Percentiles rank a stretch among this genome's conserved stretches.
phyloP scores from a whole-genome alignment of 2,888 invertebrate genomes.

The Prenolepis imparis region DNA sequence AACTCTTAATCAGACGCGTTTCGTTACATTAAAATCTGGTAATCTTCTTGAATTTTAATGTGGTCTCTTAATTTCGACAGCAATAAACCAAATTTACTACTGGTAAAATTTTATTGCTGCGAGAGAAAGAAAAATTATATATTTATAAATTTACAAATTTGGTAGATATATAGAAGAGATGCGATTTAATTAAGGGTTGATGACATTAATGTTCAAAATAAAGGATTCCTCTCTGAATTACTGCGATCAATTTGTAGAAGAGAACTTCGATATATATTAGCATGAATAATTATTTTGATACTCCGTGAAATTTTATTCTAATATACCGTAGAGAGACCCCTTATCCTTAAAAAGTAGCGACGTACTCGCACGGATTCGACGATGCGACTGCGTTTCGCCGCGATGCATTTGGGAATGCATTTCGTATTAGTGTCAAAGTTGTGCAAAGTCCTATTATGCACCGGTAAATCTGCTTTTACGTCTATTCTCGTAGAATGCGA shows the following conservation, averaged over 20 bases:
- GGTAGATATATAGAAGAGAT: background rate
- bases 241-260: slow-evolving; percentile 37
- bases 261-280: slow-evolving; percentile 38
- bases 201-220: background rate
- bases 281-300: slow-evolving; percentile 70
- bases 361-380: slow-evolving; percentile 29
- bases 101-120: background rate
- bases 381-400: slow-evolving; percentile 56
- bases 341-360: slow-evolving; percentile 28
- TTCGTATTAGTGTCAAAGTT: slow-evolving; percentile 47
- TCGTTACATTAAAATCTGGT: background rate
- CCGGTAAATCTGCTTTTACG: background rate
- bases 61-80: background rate
- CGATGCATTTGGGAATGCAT: slow-evolving; percentile 63
- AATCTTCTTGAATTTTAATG: background rate
- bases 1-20: slow-evolving; percentile 4
- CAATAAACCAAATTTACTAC: background rate
- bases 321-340: slow-evolving; percentile 59
- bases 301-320: slow-evolving; percentile 68
- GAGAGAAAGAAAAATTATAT: background rate
- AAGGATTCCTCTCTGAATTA: slow-evolving; percentile 18
- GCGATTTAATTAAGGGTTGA: slow-evolving; percentile 17
- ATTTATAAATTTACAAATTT: background rate
- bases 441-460: slow-evolving; percentile 2
- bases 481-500: background rate